phyloP scores from a whole-genome alignment of 1,140 invertebrate genomes.

The Lasioglossum albipes region DNA sequence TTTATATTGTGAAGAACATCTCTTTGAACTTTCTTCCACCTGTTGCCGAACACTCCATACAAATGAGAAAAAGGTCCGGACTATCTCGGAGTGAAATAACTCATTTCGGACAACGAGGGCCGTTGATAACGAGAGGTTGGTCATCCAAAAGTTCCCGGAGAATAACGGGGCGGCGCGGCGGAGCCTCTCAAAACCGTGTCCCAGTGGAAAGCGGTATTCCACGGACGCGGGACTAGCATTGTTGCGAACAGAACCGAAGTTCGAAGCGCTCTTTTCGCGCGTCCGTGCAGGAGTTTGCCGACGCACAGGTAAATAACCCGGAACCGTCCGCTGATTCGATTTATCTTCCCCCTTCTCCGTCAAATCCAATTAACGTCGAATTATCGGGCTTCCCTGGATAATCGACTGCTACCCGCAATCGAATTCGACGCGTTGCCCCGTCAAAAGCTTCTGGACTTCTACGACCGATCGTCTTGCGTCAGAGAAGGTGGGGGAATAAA shows the following conservation, averaged over 20 bases:
- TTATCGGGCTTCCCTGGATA: conserved; percentile 56
- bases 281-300: conserved; percentile 48
- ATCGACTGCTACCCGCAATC: conserved; percentile 57
- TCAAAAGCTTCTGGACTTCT: conserved; percentile 41
- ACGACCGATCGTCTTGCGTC: not conserved
- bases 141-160: too few species aligned
- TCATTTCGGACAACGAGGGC: too few species aligned
- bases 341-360: conserved; percentile 47
- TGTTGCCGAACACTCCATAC: too few species aligned
- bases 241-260: not conserved
- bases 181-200: too few species aligned
- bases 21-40: too few species aligned
- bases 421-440: conserved; percentile 39
- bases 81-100: too few species aligned
- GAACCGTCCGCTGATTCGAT: conserved; percentile 63
- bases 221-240: not conserved
- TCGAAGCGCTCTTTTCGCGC: conserved; percentile 42
- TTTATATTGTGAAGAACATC: too few species aligned
- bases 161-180: too few species aligned
- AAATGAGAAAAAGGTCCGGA: too few species aligned
- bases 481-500: too few species aligned
- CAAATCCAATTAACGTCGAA: conserved; percentile 59
- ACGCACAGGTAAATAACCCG: conserved; percentile 61
- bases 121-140: too few species aligned
- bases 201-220: too few species aligned